Base-by-base conservation (phyloP, 2,888 invertebrate genomes). In the Melinopterus prodromus region DNA sequence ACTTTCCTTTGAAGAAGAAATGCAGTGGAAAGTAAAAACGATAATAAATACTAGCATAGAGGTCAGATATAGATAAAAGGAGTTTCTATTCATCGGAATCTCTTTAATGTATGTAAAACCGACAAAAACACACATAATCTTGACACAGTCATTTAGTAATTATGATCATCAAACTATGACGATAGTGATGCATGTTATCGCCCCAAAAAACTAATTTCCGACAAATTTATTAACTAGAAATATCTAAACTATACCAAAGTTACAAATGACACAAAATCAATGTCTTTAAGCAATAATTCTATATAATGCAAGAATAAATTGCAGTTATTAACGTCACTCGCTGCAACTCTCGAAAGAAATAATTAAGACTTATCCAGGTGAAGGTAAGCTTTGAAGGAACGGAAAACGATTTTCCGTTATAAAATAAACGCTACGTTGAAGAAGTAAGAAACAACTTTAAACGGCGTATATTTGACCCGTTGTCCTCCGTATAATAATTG, bases 1-100 rank as follows among this genome's bases (percentile, higher is more conserved):
- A 53, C 53, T 53, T 53, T 53, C 53, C 53, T 53, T 53, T 53
- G 53, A 53, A 53, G 53, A 53, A 53, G 53, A 53, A 53, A 53
- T 53, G 12, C 53, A 12, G 53, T 53, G 53, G 53, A 53, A 53
- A 53, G 53, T 53, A 53, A 53, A 53, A 53, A 53, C 53, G 53
- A 53, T 53, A 53, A 53, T 53, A 53, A 53, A 53, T 7, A 53
- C 53, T 9, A 12, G 53, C 53, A 53, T 53, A 53, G 53, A 53
- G 53, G 53, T 53, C 53, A 53, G 53, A 53, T 53, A 7, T 9
- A 53, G 53, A 53, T 53, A 53, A 53, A 12, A 3, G 5, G 26
- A 7, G 53, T 53, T 53, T 53, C 53, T 53, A 53, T 53, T 53
- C 12, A 6, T 53, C 53, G 53, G 53, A 9, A 53, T 9, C 53